Evolutionary conservation across 2,797 vertebrate genomes (phyloP), one percentile per base, ranked within the genome.

Genomic region (Arctocebus calabarensis): DNA sequence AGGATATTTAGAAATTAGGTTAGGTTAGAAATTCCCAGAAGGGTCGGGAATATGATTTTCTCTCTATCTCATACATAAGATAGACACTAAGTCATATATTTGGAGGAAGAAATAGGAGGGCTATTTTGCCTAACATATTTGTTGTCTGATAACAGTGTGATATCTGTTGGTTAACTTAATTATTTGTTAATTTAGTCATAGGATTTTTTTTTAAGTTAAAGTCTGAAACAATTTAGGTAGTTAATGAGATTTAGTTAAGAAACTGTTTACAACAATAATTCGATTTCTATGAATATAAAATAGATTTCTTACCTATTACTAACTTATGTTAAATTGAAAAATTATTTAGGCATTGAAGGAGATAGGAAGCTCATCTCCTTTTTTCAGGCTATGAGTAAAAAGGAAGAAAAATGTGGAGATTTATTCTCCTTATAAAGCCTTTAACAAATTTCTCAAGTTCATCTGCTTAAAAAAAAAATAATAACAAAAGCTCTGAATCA

Each of bases 181-280:
- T 52, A 16, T 52, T 52, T 52, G 14, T 52, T 52, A 52, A 52
- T 52, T 52, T 52, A 52, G 48, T 52, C 48, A 52, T 16, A 52
- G 14, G 48, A 52, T 52, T 52, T 52, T 52, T 45, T 45, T 52
- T 52, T 52, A 16, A 79, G 22, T 17, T 66, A 62, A 74, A 5
- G 70, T 91, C 5, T 90, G 66, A 27, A n/a, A n/a, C 79, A 86
- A 84, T 19, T n/a, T 88, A 70, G 90, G 16, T 82, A 84, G 86
- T 81, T 95, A 57, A 73, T 88, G 27, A 10, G 57, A 82, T 88
- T 91, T 92, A 81, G 20, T 90, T 88, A 88, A 81, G 48, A 74
- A 37, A 77, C 77, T 73, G 19, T 89, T 74, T 73, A 66, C 11
- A 74, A n/a, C 14, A 92, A 73, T 77, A 52, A 79, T 43, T 88